phyloP scores from a whole-genome alignment of 2,797 vertebrate species.

The Phoxinus dragarum region DNA sequence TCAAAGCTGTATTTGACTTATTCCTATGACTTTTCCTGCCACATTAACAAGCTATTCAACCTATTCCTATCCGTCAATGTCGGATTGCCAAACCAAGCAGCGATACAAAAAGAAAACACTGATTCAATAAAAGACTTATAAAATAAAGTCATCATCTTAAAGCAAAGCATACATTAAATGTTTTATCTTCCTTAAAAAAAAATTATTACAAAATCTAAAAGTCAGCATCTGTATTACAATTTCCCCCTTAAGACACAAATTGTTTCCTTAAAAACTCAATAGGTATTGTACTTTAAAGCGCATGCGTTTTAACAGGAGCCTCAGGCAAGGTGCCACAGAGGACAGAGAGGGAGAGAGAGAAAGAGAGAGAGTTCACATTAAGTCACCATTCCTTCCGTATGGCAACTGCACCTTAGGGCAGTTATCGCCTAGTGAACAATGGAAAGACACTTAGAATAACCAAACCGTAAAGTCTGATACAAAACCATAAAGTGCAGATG shows the following conservation, averaged over 20 bases:
- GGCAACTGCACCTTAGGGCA: constrained; percentile 24
- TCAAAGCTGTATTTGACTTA: not conserved
- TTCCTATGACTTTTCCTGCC: too few species aligned
- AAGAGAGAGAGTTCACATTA: not conserved
- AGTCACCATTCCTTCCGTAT: constrained; percentile 7
- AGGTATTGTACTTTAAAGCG: constrained; percentile 3
- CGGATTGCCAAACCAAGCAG: not conserved
- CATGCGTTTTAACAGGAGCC: constrained; percentile 13
- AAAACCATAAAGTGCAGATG: constrained; percentile 48
- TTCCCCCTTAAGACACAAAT: not conserved
- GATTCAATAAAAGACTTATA: too few species aligned
- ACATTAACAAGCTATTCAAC: too few species aligned
- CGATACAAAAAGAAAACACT: too few species aligned
- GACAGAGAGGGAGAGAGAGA: constrained; percentile 13
- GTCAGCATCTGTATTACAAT: not conserved
- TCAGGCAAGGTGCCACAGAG: constrained; percentile 34
- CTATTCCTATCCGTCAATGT: too few species aligned
- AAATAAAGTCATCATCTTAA: too few species aligned
- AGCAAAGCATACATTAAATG: too few species aligned
- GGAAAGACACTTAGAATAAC: constrained; percentile 68
- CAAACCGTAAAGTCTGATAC: constrained; percentile 50
- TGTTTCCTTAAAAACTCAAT: not conserved
- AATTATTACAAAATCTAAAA: not conserved
- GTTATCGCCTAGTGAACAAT: constrained; percentile 42
- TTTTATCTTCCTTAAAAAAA: not conserved